A percentile compares a stretch with the other conserved stretches of the same genome.
These are phyloP conservation scores for Lophura nycthemera DNA, from an alignment of 2,113 vertebrate genomes.

Conservation along the genomic window DNA sequence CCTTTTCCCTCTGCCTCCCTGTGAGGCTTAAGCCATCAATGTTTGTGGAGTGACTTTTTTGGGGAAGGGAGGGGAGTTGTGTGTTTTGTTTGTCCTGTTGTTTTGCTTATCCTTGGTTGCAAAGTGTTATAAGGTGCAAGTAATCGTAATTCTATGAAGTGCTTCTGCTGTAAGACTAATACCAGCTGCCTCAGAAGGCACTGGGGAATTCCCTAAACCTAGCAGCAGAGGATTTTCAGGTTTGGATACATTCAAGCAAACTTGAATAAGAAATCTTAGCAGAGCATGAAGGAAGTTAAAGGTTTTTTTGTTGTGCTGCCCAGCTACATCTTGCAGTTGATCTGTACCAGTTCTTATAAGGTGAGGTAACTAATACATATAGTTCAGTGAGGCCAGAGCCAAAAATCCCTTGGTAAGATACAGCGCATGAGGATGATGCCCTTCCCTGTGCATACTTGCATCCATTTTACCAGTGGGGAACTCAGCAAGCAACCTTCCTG, in stretches of 20 bases:
- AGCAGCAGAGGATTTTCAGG: not conserved
- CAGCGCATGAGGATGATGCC: accelerated
- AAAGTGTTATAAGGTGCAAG: not conserved
- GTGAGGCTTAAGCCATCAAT: not conserved
- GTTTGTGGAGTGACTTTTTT: not conserved
- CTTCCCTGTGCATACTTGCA: not conserved
- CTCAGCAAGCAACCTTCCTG: accelerated
- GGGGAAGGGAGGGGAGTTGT: no score
- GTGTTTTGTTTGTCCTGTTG: not conserved
- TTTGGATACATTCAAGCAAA: not conserved
- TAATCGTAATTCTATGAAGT: not conserved
- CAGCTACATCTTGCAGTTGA: accelerated
- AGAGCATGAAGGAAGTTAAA: not conserved
- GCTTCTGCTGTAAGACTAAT: not conserved
- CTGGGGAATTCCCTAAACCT: not conserved
- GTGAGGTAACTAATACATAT: not conserved
- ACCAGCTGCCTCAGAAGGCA: not conserved
- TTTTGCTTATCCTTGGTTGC: not conserved
- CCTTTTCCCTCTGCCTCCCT: not conserved
- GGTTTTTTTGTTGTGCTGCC: not conserved
- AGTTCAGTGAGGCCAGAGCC: not conserved
- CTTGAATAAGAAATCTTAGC: not conserved
- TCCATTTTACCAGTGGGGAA: not conserved
- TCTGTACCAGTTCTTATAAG: not conserved
- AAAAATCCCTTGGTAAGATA: not conserved